Conservation (phyloP, 2,888 invertebrate genomes). For the Sphecodes monilicornis region DNA sequence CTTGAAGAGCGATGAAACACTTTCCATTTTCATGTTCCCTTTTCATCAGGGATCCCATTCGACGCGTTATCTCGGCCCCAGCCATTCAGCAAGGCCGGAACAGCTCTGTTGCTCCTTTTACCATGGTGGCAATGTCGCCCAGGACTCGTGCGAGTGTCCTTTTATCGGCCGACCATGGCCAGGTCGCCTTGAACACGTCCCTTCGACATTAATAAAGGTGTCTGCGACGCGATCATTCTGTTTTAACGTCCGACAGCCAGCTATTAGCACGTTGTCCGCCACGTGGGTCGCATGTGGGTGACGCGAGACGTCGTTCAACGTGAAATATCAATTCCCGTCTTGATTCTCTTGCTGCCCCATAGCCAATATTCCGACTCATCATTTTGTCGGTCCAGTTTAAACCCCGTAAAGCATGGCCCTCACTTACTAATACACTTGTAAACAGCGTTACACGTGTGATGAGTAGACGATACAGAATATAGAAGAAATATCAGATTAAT, state of each 20-base stretch:
- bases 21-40: slow-evolving; percentile 41
- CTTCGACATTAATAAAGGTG: slow-evolving; percentile 24
- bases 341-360: background rate
- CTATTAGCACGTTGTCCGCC: slow-evolving; percentile 7
- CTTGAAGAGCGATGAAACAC: no score
- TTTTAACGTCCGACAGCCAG: background rate
- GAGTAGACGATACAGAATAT: no score
- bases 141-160: slow-evolving; percentile 1
- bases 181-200: slow-evolving; percentile 3
- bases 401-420: no score
- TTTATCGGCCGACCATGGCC: slow-evolving; percentile 34
- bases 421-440: no score
- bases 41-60: slow-evolving; percentile 17
- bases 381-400: background rate
- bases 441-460: no score
- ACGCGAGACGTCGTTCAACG: background rate
- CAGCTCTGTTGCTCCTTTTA: slow-evolving; percentile 2
- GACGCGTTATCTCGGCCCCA: slow-evolving; percentile 20
- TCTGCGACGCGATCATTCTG: background rate
- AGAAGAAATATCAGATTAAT: no score
- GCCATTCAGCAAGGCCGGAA: slow-evolving; percentile 38
- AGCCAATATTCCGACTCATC: background rate
- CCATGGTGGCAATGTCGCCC: slow-evolving; percentile 3
- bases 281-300: slow-evolving; percentile 10
- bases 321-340: background rate